A percentile compares a stretch with the other conserved stretches of the same genome.
Evolutionary conservation across 1,140 invertebrate genomes (phyloP).

Genomic region (Caenorhabditis brenneri): DNA sequence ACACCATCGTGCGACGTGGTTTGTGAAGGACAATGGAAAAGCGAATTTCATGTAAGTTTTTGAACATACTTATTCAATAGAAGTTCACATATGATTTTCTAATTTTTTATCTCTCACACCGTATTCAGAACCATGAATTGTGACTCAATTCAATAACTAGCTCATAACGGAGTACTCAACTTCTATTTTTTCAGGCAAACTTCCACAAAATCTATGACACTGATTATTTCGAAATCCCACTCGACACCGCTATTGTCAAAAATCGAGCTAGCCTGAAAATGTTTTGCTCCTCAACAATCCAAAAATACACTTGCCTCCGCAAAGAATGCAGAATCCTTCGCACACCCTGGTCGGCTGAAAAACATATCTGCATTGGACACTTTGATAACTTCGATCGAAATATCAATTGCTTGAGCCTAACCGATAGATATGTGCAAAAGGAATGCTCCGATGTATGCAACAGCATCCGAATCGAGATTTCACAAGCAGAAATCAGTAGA

Average conservation of each 20-base stretch:
- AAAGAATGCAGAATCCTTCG: slow-evolving; percentile 22
- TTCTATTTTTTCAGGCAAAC: slow-evolving; percentile 27
- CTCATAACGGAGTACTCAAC: too few relatives aligned
- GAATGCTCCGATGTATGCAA: slow-evolving; percentile 30
- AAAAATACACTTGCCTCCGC: slow-evolving; percentile 24
- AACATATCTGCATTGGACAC: slow-evolving; percentile 6
- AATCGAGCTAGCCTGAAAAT: slow-evolving; percentile 15
- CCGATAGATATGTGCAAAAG: slow-evolving; percentile 13
- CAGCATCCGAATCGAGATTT: slow-evolving; percentile 12
- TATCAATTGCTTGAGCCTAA: slow-evolving; percentile 4
- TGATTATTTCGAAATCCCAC: slow-evolving; percentile 17
- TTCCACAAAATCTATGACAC: slow-evolving; percentile 36
- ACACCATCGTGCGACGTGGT: not conserved
- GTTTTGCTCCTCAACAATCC: slow-evolving; percentile 26
- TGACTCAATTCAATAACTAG: too few relatives aligned
- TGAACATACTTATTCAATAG: not conserved
- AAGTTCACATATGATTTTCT: too few relatives aligned
- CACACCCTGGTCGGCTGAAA: slow-evolving; percentile 6
- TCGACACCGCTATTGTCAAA: not conserved
- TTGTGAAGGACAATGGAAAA: slow-evolving; percentile 19
- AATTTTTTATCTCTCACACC: too few relatives aligned
- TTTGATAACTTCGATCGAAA: slow-evolving; percentile 24
- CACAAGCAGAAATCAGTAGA: not conserved
- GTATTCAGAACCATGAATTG: too few relatives aligned
- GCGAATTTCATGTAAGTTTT: slow-evolving; percentile 15